These are phyloP conservation scores for Siderastrea radians DNA, from an alignment of 92 coral and sea anemone genomes.

Conservation along the genomic window DNA sequence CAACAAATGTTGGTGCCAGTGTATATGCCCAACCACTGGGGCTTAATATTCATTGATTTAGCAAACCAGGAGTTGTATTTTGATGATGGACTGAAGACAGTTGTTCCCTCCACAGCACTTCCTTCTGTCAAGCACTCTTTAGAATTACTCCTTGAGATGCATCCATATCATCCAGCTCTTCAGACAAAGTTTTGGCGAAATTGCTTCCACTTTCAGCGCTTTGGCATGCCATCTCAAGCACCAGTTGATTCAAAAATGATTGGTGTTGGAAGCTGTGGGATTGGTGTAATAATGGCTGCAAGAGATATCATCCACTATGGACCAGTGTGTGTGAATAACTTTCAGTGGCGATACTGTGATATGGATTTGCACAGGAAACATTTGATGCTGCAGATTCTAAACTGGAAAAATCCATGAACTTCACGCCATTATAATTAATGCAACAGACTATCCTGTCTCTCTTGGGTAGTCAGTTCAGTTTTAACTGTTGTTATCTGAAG, in stretches of 20 bases:
- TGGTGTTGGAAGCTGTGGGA: constrained; percentile 51
- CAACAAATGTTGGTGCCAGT: constrained; percentile 49
- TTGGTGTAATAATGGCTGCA: constrained; percentile 59
- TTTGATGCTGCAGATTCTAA: constrained; percentile 44
- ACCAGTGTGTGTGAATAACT: constrained; percentile 4
- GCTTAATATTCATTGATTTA: constrained; percentile 34
- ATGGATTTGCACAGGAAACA: constrained; percentile 44
- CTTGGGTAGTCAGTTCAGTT: constrained; percentile 33
- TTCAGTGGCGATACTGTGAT: constrained; percentile 39
- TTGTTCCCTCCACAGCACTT: constrained; percentile 30
- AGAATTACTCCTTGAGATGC: constrained; percentile 18
- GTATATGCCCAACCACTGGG: constrained; percentile 61
- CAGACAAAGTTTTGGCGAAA: constrained; percentile 45
- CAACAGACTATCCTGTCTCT: constrained; percentile 16
- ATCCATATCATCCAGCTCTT: constrained; percentile 34
- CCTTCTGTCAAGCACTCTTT: constrained; percentile 20
- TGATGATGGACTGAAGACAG: constrained; percentile 46
- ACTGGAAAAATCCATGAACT: constrained; percentile 20
- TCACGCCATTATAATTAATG: neutral
- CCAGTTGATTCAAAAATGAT: constrained; percentile 35
- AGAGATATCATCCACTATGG: constrained; percentile 21
- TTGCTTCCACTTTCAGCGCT: constrained; percentile 20
- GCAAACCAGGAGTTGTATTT: constrained; percentile 30
- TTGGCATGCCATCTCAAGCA: constrained; percentile 62
- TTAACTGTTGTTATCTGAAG: constrained; percentile 23